phyloP scores from a whole-genome alignment of 2,113 vertebrate genomes.

The Henicopernis longicauda region DNA sequence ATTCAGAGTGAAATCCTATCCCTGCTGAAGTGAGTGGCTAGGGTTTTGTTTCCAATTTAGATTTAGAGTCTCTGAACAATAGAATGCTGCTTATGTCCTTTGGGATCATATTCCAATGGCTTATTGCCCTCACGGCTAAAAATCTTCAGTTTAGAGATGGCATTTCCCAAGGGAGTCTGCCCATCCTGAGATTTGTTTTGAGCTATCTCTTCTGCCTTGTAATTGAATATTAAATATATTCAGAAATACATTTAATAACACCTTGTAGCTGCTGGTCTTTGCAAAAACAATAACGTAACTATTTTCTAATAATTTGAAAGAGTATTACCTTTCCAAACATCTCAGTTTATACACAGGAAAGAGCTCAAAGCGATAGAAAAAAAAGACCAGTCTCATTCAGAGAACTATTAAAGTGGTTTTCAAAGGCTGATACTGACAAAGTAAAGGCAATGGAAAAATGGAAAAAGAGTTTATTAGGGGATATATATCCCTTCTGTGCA shows the following conservation, averaged over 20 bases:
- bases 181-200: neutral
- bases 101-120: neutral
- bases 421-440: constrained; percentile 28
- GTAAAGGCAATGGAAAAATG: constrained; percentile 35
- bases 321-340: constrained; percentile 27
- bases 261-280: neutral
- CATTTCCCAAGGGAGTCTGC: neutral
- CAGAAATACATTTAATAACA: constrained; percentile 23
- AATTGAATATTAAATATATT: constrained; percentile 21
- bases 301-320: constrained; percentile 33
- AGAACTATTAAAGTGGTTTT: constrained; percentile 19
- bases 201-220: neutral
- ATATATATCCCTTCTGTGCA: constrained; percentile 49
- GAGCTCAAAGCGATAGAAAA: neutral
- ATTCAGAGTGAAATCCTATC: neutral
- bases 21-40: neutral
- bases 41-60: neutral
- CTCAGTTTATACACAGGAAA: neutral
- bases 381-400: neutral
- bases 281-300: constrained; percentile 5
- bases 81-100: neutral
- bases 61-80: neutral
- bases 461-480: constrained; percentile 51
- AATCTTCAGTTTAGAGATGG: neutral
- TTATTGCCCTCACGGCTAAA: neutral